These are phyloP conservation scores for Dipodomys merriami DNA, from an alignment of 2,113 vertebrate species.

Conservation along the genomic window DNA sequence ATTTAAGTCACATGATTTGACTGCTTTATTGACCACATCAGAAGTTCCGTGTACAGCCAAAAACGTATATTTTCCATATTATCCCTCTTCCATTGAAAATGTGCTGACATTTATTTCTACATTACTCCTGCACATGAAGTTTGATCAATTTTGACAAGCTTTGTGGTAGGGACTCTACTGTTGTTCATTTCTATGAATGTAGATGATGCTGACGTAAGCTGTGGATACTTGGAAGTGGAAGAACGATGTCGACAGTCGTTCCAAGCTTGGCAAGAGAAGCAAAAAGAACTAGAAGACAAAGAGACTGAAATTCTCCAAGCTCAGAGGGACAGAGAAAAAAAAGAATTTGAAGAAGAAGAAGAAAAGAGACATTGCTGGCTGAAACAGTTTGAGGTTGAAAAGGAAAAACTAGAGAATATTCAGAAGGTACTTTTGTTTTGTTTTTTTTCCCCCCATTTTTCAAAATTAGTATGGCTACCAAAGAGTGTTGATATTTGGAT, in stretches of 20 bases:
- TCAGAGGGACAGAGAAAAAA: constrained; percentile 79
- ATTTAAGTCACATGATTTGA: constrained; percentile 32
- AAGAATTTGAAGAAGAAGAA: constrained; percentile 83
- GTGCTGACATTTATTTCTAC: constrained; percentile 3
- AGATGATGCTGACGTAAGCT: constrained; percentile 83
- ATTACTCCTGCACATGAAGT: constrained; percentile 19
- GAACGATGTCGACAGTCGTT: constrained; percentile 82
- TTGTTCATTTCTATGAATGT: constrained; percentile 56
- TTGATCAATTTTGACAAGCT: constrained; percentile 16
- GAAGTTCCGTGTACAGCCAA: neutral
- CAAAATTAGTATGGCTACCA: neutral
- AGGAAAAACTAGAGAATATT: constrained; percentile 84
- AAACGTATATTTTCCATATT: neutral
- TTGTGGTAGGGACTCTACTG: neutral
- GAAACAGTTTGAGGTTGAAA: constrained; percentile 88
- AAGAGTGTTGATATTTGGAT: neutral
- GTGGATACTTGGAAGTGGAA: constrained; percentile 84
- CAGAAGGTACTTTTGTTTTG: constrained; percentile 83
- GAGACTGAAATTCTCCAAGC: constrained; percentile 74
- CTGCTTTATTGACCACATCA: neutral
- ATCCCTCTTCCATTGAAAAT: constrained; percentile 19
- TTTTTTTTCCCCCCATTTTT: neutral
- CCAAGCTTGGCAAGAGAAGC: constrained; percentile 83
- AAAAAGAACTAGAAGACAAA: constrained; percentile 82
- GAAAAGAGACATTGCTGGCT: constrained; percentile 80